Conservation (phyloP, 2,888 invertebrate genomes). For the Caenorhabditis becei region DNA sequence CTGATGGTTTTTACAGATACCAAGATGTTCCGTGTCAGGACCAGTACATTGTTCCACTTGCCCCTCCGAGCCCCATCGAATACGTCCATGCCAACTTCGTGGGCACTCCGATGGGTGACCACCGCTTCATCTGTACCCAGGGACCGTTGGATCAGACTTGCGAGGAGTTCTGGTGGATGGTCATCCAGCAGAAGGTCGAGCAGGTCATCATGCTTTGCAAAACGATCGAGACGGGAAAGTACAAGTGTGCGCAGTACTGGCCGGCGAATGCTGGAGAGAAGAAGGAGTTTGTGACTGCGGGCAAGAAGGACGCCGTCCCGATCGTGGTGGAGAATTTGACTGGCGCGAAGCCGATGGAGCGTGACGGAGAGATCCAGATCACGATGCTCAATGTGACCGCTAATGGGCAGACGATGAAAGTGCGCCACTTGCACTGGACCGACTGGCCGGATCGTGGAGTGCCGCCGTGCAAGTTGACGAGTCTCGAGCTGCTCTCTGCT, state of each 20-base stretch:
- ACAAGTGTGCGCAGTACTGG: slow-evolving; percentile 86
- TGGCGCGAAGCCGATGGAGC: slow-evolving; percentile 25
- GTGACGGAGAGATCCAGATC: slow-evolving; percentile 30
- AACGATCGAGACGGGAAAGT: slow-evolving; percentile 80
- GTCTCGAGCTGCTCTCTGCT: slow-evolving; percentile 63
- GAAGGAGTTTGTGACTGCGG: too few relatives aligned
- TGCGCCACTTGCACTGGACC: slow-evolving; percentile 68
- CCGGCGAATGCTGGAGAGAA: slow-evolving; percentile 46
- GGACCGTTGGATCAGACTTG: slow-evolving; percentile 56
- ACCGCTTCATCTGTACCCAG: slow-evolving; percentile 75
- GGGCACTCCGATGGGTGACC: slow-evolving; percentile 60
- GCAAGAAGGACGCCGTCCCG: too few relatives aligned
- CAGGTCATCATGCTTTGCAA: slow-evolving; percentile 71
- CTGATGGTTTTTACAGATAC: slow-evolving; percentile 64
- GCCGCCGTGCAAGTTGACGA: slow-evolving; percentile 55
- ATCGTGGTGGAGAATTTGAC: slow-evolving; percentile 9
- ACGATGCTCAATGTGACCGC: slow-evolving; percentile 19
- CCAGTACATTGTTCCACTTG: slow-evolving; percentile 64
- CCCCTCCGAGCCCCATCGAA: slow-evolving; percentile 61
- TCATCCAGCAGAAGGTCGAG: slow-evolving; percentile 57
- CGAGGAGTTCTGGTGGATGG: slow-evolving; percentile 63
- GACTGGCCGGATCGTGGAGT: slow-evolving; percentile 74
- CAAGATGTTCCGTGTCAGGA: slow-evolving; percentile 75
- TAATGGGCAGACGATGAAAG: slow-evolving; percentile 3
- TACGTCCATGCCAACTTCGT: slow-evolving; percentile 77